A percentile compares a stretch with the other conserved stretches of the same genome.
Evolutionary conservation across 2,888 invertebrate species (phyloP).

Genomic region (Hirtodrosophila trivittata): DNA sequence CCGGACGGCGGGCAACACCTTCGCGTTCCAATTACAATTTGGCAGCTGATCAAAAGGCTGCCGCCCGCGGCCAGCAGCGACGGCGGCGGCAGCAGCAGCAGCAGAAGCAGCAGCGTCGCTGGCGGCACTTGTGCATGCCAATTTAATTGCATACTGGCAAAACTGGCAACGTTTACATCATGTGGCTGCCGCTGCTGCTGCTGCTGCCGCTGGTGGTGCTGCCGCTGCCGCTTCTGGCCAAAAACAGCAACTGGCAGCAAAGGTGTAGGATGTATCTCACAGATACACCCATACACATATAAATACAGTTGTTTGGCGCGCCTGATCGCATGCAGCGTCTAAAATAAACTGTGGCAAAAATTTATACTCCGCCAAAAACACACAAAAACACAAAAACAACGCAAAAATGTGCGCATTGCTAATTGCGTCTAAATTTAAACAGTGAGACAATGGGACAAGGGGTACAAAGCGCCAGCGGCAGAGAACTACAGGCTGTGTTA

Average conservation of each 20-base stretch:
- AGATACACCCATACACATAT: conserved; percentile 32
- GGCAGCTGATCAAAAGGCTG: conserved; percentile 76
- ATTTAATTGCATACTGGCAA: conserved; percentile 71
- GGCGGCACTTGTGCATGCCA: conserved; percentile 76
- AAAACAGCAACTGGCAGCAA: conserved; percentile 67
- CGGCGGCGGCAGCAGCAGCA: neutral
- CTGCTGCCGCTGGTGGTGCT: conserved; percentile 6
- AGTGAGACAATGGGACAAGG: conserved; percentile 24
- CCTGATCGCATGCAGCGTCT: conserved; percentile 71
- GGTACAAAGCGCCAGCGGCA: conserved; percentile 30
- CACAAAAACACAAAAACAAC: conserved; percentile 35
- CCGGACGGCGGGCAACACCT: conserved; percentile 67
- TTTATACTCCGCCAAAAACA: conserved; percentile 56
- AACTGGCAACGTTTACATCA: conserved; percentile 72
- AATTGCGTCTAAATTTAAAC: conserved; percentile 74
- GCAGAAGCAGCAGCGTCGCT: conserved; percentile 25
- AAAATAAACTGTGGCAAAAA: conserved; percentile 76
- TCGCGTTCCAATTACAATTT: conserved; percentile 81
- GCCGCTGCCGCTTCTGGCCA: conserved; percentile 54
- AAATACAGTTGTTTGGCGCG: conserved; percentile 45
- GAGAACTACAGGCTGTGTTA: conserved; percentile 31
- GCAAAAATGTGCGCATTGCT: conserved; percentile 74
- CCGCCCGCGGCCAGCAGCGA: conserved; percentile 56
- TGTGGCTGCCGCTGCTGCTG: conserved; percentile 37
- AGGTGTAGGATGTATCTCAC: conserved; percentile 65